A percentile compares a stretch with the other conserved stretches of the same genome.
Conservation (phyloP, 37 sponge, comb jelly and placozoan species). For the Haliclona indistincta region DNA sequence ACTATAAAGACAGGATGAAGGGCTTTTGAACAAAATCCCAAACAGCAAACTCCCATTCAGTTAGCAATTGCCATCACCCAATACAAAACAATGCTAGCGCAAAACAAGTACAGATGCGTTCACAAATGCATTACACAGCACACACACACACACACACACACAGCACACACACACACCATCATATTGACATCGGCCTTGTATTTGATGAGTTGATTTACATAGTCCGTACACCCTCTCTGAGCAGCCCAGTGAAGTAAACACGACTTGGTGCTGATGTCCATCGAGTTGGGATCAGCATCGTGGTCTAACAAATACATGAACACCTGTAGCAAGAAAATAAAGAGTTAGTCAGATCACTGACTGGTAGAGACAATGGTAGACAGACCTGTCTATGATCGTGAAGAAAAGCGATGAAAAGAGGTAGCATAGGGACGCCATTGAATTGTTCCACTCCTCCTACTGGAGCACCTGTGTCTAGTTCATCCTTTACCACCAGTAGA, state of each 20-base stretch:
- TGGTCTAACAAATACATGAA: slow-evolving; percentile 49
- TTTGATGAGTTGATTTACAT: slow-evolving; percentile 37
- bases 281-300: slow-evolving; percentile 68
- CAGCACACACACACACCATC: slow-evolving; percentile 9
- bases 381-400: slow-evolving; percentile 70
- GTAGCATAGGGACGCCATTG: slow-evolving; percentile 24
- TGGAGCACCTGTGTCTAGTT: slow-evolving; percentile 25
- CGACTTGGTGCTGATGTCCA: slow-evolving; percentile 38
- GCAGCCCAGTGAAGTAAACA: slow-evolving; percentile 58
- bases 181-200: slow-evolving; percentile 60
- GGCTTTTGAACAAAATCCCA: no score
- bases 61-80: no score
- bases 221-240: slow-evolving; percentile 38
- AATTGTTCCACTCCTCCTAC: slow-evolving; percentile 32
- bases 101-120: background rate
- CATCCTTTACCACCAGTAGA: slow-evolving; percentile 24
- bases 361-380: background rate
- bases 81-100: background rate
- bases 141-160: background rate
- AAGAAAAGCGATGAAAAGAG: slow-evolving; percentile 65
- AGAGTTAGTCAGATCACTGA: background rate
- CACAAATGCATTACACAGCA: background rate
- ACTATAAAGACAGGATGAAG: no score
- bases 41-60: no score
- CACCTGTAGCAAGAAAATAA: slow-evolving; percentile 14